phyloP scores from a whole-genome alignment of 2,113 vertebrate genomes.

The Cebidichthys violaceus region DNA sequence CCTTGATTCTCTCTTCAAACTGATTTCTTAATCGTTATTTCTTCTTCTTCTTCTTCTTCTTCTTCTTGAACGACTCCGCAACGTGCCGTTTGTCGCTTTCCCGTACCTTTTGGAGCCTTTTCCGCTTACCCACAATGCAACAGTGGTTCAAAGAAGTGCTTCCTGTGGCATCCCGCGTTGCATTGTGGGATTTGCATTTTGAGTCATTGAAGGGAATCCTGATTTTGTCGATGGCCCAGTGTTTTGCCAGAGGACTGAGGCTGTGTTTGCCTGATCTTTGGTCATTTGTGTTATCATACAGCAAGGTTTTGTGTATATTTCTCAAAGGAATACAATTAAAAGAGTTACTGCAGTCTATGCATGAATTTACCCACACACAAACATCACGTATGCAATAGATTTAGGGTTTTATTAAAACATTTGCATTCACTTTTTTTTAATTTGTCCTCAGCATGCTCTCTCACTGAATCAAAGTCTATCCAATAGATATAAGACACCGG shows the following conservation, averaged over 20 bases:
- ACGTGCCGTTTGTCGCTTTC: slow-evolving; percentile 66
- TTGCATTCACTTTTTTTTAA: neutral
- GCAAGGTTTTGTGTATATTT: neutral
- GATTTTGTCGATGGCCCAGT: neutral
- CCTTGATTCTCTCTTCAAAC: slow-evolving; percentile 1
- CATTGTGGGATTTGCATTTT: slow-evolving; percentile 57
- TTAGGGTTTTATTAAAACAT: neutral
- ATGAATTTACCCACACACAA: neutral
- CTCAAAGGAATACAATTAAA: neutral
- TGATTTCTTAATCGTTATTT: neutral
- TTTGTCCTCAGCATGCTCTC: neutral
- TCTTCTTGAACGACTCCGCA: slow-evolving; percentile 21
- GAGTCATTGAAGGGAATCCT: neutral
- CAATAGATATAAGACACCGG: neutral
- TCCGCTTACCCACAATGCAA: slow-evolving; percentile 79
- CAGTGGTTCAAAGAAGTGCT: neutral
- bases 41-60: slow-evolving; percentile 19
- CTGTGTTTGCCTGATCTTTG: neutral
- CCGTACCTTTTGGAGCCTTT: slow-evolving; percentile 62
- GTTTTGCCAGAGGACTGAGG: neutral
- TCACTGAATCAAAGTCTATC: neutral
- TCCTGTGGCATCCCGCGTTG: slow-evolving; percentile 31
- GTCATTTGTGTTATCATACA: neutral
- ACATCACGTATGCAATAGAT: neutral
- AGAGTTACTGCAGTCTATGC: neutral